These are phyloP conservation scores for Onychorhynchus coronatus DNA, from an alignment of 2,113 vertebrate species.

Conservation along the genomic window DNA sequence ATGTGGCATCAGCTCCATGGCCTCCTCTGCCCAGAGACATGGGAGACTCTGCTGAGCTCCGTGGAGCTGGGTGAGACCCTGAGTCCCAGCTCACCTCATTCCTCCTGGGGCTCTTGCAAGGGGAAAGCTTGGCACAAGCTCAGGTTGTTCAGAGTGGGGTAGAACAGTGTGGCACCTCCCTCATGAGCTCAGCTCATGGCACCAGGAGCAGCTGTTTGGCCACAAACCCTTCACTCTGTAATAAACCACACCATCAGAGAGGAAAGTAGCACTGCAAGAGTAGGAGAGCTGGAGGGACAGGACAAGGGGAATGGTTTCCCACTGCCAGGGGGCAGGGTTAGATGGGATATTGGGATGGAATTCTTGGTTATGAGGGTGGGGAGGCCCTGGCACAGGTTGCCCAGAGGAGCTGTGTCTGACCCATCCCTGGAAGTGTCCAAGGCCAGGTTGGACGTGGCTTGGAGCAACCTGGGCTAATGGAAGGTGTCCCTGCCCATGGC, in stretches of 20 bases:
- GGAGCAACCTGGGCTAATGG: accelerated
- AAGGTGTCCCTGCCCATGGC: accelerated
- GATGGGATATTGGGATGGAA: background rate
- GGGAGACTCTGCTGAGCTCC: background rate
- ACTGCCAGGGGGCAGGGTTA: too few species aligned
- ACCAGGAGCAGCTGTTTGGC: background rate
- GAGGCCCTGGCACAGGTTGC: background rate
- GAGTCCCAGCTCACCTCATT: background rate
- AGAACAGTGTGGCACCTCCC: background rate
- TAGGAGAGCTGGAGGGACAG: background rate
- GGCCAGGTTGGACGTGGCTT: accelerated
- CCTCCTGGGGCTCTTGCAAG: background rate
- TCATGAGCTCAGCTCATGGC: background rate
- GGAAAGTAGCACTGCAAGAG: background rate
- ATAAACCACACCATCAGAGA: background rate
- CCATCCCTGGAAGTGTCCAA: background rate
- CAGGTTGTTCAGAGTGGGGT: accelerated
- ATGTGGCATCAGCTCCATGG: background rate
- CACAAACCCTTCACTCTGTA: background rate
- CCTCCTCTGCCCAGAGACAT: background rate
- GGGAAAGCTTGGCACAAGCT: accelerated
- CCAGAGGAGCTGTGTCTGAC: background rate
- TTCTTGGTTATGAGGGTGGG: accelerated
- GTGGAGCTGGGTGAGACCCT: background rate
- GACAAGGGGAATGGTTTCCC: background rate